phyloP scores from a whole-genome alignment of 2,888 invertebrate species.

The Lycophotia porphyrea region DNA sequence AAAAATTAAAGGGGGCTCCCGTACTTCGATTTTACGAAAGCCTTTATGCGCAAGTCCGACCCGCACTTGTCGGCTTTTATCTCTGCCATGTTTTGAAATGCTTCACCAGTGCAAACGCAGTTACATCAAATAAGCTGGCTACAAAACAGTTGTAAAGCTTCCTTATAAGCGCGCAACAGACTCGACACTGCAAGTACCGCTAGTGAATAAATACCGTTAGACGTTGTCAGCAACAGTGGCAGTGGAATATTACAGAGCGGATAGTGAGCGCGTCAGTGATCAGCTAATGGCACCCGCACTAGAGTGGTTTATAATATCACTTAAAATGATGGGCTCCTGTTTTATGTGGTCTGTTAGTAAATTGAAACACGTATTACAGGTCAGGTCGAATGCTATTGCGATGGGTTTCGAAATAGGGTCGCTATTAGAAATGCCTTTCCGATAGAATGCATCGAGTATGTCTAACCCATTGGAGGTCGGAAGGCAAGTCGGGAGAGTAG shows the following conservation, averaged over 20 bases:
- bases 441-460: not conserved
- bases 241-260: slow-evolving; percentile 28
- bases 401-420: not conserved
- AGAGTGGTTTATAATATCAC: slow-evolving; percentile 25
- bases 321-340: slow-evolving; percentile 16
- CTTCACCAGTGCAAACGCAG: not conserved
- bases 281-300: slow-evolving; percentile 34
- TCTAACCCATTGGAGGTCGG: not conserved
- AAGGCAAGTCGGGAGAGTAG: not conserved
- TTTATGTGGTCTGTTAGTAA: slow-evolving; percentile 18
- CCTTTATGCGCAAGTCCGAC: too few species aligned
- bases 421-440: not conserved
- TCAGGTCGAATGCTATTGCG: slow-evolving; percentile 9
- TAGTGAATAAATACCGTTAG: slow-evolving; percentile 52
- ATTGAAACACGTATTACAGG: slow-evolving; percentile 5
- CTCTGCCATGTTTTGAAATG: not conserved
- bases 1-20: too few species aligned
- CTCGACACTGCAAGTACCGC: slow-evolving; percentile 45
- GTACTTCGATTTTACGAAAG: too few species aligned
- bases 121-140: not conserved
- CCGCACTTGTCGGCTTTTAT: too few species aligned
- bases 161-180: slow-evolving; percentile 32
- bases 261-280: slow-evolving; percentile 33
- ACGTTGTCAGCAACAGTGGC: slow-evolving; percentile 30
- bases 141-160: slow-evolving; percentile 6